Evolutionary conservation across 2,797 vertebrate species (phyloP).

Genomic region (Labeo calbasu): DNA sequence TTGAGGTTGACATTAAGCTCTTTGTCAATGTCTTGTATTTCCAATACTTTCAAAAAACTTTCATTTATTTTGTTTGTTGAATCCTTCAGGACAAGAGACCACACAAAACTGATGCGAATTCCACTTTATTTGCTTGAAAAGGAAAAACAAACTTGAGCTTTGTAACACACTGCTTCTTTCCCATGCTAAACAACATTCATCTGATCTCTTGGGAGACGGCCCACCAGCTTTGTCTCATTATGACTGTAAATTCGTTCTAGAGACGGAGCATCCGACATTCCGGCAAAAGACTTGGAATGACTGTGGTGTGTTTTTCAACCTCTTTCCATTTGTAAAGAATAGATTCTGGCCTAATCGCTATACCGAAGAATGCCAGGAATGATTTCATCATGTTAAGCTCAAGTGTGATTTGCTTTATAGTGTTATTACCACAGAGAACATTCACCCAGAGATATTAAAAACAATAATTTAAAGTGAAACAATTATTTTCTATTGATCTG

Average conservation of each 20-base stretch:
- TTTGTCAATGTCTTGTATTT: conserved; percentile 4
- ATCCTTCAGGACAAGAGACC: background rate
- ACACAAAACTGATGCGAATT: conserved; percentile 21
- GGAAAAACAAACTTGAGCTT: conserved; percentile 13
- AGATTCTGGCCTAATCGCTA: background rate
- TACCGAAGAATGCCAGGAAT: conserved; percentile 1
- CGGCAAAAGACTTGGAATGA: conserved; percentile 15
- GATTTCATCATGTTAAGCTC: conserved; percentile 5
- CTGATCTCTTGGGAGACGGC: conserved; percentile 13
- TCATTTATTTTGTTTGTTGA: background rate
- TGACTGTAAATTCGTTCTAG: conserved; percentile 10
- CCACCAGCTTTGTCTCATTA: conserved; percentile 56
- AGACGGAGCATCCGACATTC: conserved; percentile 23
- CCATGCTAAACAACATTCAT: conserved; percentile 50
- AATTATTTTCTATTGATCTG: background rate
- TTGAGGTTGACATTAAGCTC: conserved; percentile 14
- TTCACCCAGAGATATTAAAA: background rate
- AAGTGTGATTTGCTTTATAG: background rate
- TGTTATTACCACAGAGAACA: background rate
- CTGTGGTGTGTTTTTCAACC: background rate
- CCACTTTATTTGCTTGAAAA: conserved; percentile 36
- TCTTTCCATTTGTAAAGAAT: conserved; percentile 1
- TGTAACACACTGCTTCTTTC: conserved; percentile 18
- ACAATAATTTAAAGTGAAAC: background rate
- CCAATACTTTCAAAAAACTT: background rate